Conservation (phyloP, 2,113 vertebrate genomes). For the cat (Felis catus) region F.catus_Fca126_mat1.0 CM031418.1:111967501-111968000, state of each 20-base stretch:
- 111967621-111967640: constrained; percentile 1
- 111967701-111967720: constrained; percentile 14
- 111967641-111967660: neutral
- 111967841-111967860: neutral
- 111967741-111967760: neutral
- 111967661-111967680: neutral
- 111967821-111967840: neutral
- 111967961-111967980: neutral
- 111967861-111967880: neutral
- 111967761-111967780: constrained; percentile 53
- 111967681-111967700: neutral
- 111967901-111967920: constrained; percentile 1
- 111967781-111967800: neutral
- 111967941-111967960: neutral
- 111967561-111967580: neutral
- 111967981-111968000: neutral
- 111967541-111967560: neutral
- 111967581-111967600: neutral
- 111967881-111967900: neutral
- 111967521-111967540: constrained; percentile 23
- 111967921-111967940: neutral
- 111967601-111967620: neutral
- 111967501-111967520: neutral
- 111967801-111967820: neutral
- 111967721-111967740: constrained; percentile 4